phyloP scores from a whole-genome alignment of 2,113 vertebrate genomes.

The Lycaon pictus region DNA sequence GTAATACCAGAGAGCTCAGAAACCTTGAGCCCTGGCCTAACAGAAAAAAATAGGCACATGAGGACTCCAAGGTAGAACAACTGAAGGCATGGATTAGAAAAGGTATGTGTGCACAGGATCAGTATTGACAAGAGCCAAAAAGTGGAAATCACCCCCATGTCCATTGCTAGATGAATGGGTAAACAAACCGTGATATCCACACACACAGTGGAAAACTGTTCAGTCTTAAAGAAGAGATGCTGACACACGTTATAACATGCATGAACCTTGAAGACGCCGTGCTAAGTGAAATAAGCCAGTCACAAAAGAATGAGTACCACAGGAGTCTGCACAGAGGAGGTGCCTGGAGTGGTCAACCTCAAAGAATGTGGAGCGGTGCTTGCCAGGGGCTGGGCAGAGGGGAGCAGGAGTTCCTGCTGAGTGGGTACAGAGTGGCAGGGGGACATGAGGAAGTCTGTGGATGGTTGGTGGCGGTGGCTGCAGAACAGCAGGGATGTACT shows the following conservation, averaged over 20 bases:
- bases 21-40: neutral
- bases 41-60: neutral
- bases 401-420: neutral
- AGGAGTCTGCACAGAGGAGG: fast-evolving
- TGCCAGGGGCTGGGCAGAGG: neutral
- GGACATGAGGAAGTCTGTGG: neutral
- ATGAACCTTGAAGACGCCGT: neutral
- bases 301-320: neutral
- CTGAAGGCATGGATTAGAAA: neutral
- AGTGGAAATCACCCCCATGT: neutral
- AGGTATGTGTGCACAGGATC: neutral
- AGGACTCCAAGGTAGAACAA: neutral
- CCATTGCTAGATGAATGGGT: neutral
- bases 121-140: neutral
- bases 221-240: neutral
- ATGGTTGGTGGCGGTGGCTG: neutral
- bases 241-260: neutral
- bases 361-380: neutral
- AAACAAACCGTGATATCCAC: neutral
- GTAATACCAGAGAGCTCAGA: neutral
- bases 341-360: neutral
- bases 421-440: fast-evolving
- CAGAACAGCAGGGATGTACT: neutral
- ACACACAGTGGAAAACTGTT: neutral
- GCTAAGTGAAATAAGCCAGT: neutral